A percentile compares a stretch with the other conserved stretches of the same genome.
Conservation (phyloP, 2,797 vertebrate genomes). For the Manis pentadactyla region DNA sequence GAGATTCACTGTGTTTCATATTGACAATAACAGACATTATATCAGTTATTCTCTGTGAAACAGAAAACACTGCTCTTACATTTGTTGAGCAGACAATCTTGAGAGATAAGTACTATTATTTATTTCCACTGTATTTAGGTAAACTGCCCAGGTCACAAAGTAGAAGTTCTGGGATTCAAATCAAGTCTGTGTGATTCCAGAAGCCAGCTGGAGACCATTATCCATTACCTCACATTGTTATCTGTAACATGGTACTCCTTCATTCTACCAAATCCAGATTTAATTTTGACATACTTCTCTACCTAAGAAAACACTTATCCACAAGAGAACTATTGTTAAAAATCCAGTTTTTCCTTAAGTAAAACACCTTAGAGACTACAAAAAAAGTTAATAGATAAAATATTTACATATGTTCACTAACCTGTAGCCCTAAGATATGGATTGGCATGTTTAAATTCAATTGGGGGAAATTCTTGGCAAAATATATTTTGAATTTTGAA, state of each 20-base stretch:
- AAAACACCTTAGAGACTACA: not conserved
- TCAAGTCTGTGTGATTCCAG: not conserved
- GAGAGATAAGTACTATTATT: not conserved
- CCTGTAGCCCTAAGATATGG: not conserved
- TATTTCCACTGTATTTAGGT: not conserved
- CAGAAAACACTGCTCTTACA: not conserved
- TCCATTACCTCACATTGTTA: not conserved
- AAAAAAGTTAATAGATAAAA: not conserved
- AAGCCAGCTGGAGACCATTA: not conserved
- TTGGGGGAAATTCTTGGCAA: not conserved
- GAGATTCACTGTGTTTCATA: not conserved
- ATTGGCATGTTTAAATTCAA: not conserved
- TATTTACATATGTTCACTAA: not conserved
- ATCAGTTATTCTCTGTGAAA: not conserved
- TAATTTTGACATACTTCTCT: not conserved
- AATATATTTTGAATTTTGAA: not conserved
- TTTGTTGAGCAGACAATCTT: not conserved
- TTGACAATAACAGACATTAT: not conserved
- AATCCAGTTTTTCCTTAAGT: not conserved
- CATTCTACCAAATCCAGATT: not conserved
- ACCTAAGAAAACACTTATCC: not conserved
- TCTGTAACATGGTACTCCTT: not conserved
- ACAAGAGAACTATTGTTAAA: not conserved
- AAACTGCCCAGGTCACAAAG: not conserved
- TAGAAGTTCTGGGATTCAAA: not conserved